Conservation (phyloP, 2,113 vertebrate species). For the Hylia prasina region DNA sequence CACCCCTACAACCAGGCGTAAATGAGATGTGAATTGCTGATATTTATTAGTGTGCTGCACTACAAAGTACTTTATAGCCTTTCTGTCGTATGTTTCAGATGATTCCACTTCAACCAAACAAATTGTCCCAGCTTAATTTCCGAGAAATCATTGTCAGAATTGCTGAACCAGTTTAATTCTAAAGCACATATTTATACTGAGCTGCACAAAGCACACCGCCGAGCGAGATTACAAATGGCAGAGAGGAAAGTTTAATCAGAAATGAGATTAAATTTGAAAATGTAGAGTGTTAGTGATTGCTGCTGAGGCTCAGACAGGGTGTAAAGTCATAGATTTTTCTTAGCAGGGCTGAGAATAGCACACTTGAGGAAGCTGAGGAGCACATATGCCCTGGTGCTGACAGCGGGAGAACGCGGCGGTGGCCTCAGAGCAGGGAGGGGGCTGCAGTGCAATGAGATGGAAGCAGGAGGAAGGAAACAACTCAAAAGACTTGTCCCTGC, state of each 20-base stretch:
- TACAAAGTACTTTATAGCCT: neutral
- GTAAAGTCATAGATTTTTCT: neutral
- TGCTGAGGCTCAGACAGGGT: conserved; percentile 24
- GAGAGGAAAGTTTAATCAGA: conserved; percentile 65
- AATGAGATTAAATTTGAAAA: conserved; percentile 60
- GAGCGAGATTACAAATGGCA: conserved; percentile 48
- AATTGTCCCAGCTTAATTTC: conserved; percentile 68
- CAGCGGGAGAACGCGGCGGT: neutral
- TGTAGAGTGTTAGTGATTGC: neutral
- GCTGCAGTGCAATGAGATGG: neutral
- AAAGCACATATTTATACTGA: conserved; percentile 68
- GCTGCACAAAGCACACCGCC: conserved; percentile 40
- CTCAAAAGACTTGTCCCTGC: neutral
- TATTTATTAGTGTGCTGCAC: neutral
- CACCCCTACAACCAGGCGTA: neutral
- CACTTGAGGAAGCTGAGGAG: neutral
- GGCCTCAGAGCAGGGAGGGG: neutral
- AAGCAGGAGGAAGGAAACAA: neutral
- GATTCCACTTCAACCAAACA: conserved; percentile 62
- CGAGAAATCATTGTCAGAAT: conserved; percentile 70
- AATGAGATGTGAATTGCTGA: neutral
- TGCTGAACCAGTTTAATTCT: conserved; percentile 71
- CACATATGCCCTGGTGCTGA: neutral
- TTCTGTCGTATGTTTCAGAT: conserved; percentile 55
- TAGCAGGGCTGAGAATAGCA: neutral